Evolutionary conservation across 2,113 vertebrate species (phyloP).

Genomic region (Onychostoma macrolepis): DNA sequence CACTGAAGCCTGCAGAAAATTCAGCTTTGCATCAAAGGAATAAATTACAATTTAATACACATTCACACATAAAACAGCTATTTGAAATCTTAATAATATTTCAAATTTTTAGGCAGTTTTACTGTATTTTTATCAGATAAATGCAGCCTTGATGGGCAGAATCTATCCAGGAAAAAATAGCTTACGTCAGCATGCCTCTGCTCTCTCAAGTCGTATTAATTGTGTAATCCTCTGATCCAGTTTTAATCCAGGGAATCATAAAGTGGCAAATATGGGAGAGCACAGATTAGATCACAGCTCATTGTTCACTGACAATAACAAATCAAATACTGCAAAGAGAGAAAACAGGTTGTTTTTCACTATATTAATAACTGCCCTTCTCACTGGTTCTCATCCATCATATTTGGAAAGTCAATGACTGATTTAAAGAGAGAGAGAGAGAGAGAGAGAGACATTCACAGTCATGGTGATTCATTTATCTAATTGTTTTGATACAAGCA

Average conservation of each 20-base stretch:
- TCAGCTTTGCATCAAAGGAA: not conserved
- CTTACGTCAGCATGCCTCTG: not conserved
- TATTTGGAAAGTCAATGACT: not conserved
- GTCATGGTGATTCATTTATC: not conserved
- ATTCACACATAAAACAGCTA: not conserved
- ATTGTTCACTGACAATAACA: slow-evolving; percentile 46
- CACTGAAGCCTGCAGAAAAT: not conserved
- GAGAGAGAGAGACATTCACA: not conserved
- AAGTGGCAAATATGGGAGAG: slow-evolving; percentile 48
- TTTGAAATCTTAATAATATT: not conserved
- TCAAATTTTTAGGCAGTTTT: not conserved
- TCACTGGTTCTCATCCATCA: not conserved
- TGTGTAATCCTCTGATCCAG: slow-evolving; percentile 58
- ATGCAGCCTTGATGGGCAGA: not conserved
- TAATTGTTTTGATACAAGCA: slow-evolving; percentile 3
- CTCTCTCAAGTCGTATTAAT: slow-evolving; percentile 53
- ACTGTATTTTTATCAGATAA: not conserved
- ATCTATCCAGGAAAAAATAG: not conserved
- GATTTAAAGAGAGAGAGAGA: too few species aligned
- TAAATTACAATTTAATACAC: not conserved
- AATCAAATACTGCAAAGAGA: not conserved
- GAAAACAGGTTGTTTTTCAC: slow-evolving; percentile 43
- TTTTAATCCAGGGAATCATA: slow-evolving; percentile 58
- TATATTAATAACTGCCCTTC: not conserved
- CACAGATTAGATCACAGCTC: slow-evolving; percentile 54